phyloP scores from a whole-genome alignment of 2,113 vertebrate genomes.

The Thunnus thynnus region DNA sequence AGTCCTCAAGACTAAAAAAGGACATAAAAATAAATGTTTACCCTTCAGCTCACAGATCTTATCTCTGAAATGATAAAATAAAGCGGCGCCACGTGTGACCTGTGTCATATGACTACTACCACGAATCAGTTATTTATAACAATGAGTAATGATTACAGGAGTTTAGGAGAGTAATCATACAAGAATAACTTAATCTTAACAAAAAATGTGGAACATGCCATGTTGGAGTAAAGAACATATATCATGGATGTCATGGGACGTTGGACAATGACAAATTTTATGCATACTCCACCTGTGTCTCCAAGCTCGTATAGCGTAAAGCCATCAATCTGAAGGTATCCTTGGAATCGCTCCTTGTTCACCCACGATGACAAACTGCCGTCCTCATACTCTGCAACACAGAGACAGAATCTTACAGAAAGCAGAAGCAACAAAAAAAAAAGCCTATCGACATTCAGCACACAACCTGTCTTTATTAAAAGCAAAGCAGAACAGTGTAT shows the following conservation, averaged over 20 bases:
- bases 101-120: no score
- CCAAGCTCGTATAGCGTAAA: constrained; percentile 97
- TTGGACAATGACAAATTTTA: not conserved
- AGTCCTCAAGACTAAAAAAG: no score
- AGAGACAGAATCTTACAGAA: constrained; percentile 38
- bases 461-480: constrained; percentile 37
- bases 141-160: no score
- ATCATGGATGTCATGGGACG: not conserved
- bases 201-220: not conserved
- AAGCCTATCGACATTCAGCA: constrained; percentile 42
- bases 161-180: not conserved
- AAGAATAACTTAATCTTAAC: not conserved
- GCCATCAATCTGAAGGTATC: constrained; percentile 93
- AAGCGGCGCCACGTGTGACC: no score
- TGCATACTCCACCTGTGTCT: constrained; percentile 90
- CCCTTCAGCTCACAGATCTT: no score
- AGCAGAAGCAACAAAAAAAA: constrained; percentile 24
- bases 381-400: constrained; percentile 93
- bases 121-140: no score
- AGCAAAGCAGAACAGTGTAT: constrained; percentile 27
- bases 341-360: constrained; percentile 95
- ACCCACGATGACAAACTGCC: constrained; percentile 95
- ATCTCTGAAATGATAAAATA: no score
- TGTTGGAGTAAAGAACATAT: not conserved
- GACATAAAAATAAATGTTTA: no score